A percentile compares a stretch with the other conserved stretches of the same genome.
Evolutionary conservation across 2,113 vertebrate species (phyloP).

Genomic region (Xenotilapia caudafasciata): DNA sequence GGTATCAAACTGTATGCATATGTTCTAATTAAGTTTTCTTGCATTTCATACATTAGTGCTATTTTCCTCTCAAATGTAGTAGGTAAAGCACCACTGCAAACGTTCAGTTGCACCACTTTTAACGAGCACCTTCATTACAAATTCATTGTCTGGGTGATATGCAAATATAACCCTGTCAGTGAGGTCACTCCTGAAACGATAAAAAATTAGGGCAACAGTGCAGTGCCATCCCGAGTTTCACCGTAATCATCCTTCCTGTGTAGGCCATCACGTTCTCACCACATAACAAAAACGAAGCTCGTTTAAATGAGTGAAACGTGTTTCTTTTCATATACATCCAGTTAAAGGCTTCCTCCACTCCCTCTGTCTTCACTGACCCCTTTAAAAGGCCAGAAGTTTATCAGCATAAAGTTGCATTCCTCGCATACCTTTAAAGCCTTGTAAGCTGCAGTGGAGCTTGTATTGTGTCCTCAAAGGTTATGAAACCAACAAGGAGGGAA

Average conservation of each 20-base stretch:
- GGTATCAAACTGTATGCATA: background rate
- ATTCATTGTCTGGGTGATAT: background rate
- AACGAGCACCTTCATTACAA: background rate
- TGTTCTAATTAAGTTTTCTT: background rate
- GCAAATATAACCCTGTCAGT: background rate
- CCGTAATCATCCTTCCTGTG: background rate
- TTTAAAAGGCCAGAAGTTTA: constrained; percentile 49
- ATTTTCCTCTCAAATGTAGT: background rate
- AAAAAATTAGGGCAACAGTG: background rate
- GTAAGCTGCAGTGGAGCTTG: constrained; percentile 20
- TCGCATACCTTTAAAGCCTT: constrained; percentile 32
- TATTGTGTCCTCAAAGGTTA: background rate
- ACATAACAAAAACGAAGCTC: background rate
- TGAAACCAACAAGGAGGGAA: background rate
- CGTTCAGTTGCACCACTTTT: background rate
- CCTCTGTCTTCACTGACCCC: background rate
- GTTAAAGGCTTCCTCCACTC: background rate
- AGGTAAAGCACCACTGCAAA: background rate
- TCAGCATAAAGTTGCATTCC: constrained; percentile 64
- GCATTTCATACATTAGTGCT: background rate
- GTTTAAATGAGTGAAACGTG: background rate
- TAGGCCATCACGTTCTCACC: background rate
- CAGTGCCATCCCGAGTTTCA: background rate
- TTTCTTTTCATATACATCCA: background rate
- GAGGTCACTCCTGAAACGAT: background rate